Base-by-base conservation (phyloP, 1,140 invertebrate genomes). In the Phortica variegata region DNA sequence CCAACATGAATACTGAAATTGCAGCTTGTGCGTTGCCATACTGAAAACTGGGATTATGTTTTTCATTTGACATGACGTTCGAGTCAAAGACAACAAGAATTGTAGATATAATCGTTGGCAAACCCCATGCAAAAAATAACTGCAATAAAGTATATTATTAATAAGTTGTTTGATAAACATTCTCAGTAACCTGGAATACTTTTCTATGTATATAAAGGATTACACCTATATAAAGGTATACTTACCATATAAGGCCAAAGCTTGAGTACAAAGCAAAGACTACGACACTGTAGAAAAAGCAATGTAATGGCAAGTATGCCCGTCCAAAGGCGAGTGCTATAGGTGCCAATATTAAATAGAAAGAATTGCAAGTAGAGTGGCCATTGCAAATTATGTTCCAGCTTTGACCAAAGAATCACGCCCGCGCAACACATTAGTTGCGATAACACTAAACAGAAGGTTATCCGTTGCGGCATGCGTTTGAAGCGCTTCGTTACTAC, bases 271-370 rank as follows among this genome's bases (percentile, higher is more conserved):
- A 87, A 92, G 66, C 87, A 88, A 2, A 90, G 79, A 54, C 90
- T 90, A 36, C 88, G 83, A 45, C 85, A 88, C 72, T 92, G 87
- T 19, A 95, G 77, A 62, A 95, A 86, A 33, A 94, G 82, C 12
- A 97, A 69, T 4, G 85, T 84, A 16, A 90, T 78, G 13, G 92
- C 88, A 39, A 95, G 79, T 44, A 90, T 83, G 12, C 86, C 85
- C 0, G 91, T 91, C 87, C 90, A 95, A 20, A 94, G 78, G 18
- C 92, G 79, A 21, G 87, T 85, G 37, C 87, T 86, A 60, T 90
- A 88, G 19, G 88, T 83, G 17, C 90, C 89, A 36, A 84, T 77
- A 18, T 84, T 83, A 53, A 89, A 87, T 1, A 91, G 58, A 18
- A 84, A 73, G 65, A 90, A 90, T 60, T 91, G 88, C 2, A 87